Evolutionary conservation across 2,888 invertebrate species (phyloP), one percentile per base, ranked within the genome.

Genomic region (Mystacides longicornis): DNA sequence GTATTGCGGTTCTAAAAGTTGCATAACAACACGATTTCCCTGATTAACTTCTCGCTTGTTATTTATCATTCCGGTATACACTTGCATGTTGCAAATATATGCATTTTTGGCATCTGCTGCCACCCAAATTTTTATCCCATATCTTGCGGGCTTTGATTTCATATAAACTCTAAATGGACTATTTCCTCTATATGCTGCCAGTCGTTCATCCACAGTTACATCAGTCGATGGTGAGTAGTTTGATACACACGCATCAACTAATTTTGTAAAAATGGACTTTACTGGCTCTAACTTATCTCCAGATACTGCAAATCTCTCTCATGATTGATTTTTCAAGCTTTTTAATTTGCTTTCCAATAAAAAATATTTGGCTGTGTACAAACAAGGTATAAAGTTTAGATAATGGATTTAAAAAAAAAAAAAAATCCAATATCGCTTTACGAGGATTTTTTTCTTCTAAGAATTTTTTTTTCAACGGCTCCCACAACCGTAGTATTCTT

Each of bases 161-260:
- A 63, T 63, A 33, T 47, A 59, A 11, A 56, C 56, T 3, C 59
- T 54, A 56, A 59, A 59, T 46, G 54, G 54, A 21, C 59, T 54
- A 46, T 59, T 59, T 2, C 59, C 59, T 47, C 50, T 52, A 43
- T 42, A 57, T 1, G 37, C 46, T 9, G 56, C 53, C 45, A 58
- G 51, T 31, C 51, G 49, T 27, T 58, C 58, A 51, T 56, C 58
- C 14, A 56, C 51, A 22, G 58, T 58, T 49, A 57, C 51, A 11
- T 54, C 5, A 37, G 43, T n/a, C 19, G 48, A 18, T 48, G 52
- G 47, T n/a, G 51, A 55, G 23, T 52, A 55, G 37, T 55, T 52
- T 31, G 37, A 23, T 16, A 18, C 19, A 22, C 27, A 54, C 11
- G 21, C 20, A 23, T n/a, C 16, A 3, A 50, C 27, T 23, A 54